Percentiles rank a stretch among this genome's conserved stretches.
These are phyloP conservation scores for Acanthiza pusilla DNA, from an alignment of 2,797 vertebrate genomes.

Conservation along the genomic window DNA sequence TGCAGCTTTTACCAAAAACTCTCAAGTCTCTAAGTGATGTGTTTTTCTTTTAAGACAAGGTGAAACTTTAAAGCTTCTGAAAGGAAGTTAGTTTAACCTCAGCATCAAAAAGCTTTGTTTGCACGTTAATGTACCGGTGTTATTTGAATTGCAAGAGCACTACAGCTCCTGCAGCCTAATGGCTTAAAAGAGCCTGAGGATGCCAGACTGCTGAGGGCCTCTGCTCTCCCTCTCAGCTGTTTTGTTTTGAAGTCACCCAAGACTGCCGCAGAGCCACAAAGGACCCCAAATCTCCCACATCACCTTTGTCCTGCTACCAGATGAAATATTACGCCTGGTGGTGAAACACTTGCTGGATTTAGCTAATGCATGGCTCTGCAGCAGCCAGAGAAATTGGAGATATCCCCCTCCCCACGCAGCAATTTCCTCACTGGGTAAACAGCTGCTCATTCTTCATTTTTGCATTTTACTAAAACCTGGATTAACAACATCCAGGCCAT, in stretches of 20 bases:
- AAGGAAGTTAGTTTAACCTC: slow-evolving; percentile 49
- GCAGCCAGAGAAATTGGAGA: neutral
- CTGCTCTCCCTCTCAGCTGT: neutral
- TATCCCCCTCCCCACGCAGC: accelerated
- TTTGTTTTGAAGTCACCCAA: slow-evolving; percentile 19
- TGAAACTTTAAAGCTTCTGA: slow-evolving; percentile 31
- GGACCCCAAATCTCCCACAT: neutral
- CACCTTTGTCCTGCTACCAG: neutral
- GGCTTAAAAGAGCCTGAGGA: neutral
- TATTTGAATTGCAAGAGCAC: slow-evolving; percentile 13
- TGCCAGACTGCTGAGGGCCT: neutral
- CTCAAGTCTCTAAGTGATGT: neutral
- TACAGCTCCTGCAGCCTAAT: neutral
- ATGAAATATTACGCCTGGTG: neutral
- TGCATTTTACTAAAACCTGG: neutral
- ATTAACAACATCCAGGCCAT: neutral
- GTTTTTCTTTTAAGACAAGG: neutral
- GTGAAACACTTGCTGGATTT: neutral
- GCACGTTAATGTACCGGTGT: neutral
- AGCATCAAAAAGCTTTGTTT: slow-evolving; percentile 38
- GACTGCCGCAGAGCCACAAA: neutral
- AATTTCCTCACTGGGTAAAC: neutral
- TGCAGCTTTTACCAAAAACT: neutral
- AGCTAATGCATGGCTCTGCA: neutral
- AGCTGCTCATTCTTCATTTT: neutral